Conservation (phyloP, 2,113 vertebrate genomes). For the Rhinogobius similis region DNA sequence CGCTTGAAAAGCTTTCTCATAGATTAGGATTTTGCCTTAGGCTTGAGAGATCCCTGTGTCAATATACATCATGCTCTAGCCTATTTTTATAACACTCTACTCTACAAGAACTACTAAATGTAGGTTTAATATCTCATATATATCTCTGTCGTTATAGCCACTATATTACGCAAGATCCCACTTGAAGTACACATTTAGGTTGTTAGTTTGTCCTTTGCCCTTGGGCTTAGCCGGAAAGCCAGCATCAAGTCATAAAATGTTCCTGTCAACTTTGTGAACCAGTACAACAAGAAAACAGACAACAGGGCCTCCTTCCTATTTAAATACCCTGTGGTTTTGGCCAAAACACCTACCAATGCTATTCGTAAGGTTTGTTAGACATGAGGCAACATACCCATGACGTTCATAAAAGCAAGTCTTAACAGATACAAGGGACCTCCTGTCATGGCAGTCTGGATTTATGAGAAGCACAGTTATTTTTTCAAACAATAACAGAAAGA, state of each 20-base stretch:
- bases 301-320: slow-evolving; percentile 24
- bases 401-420: slow-evolving; percentile 24
- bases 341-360: slow-evolving; percentile 15
- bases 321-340: slow-evolving; percentile 29
- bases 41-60: slow-evolving; percentile 18
- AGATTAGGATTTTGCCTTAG: slow-evolving; percentile 14
- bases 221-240: slow-evolving; percentile 11
- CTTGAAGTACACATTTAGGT: slow-evolving; percentile 4
- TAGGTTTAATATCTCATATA: slow-evolving; percentile 16
- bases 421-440: slow-evolving; percentile 14
- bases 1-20: slow-evolving; percentile 13
- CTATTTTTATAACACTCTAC: slow-evolving; percentile 1
- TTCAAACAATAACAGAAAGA: slow-evolving; percentile 21
- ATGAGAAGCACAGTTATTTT: background rate
- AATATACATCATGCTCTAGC: slow-evolving; percentile 6
- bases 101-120: background rate
- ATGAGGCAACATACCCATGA: slow-evolving; percentile 16
- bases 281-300: slow-evolving; percentile 1
- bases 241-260: slow-evolving; percentile 6
- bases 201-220: slow-evolving; percentile 13
- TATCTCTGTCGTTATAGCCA: background rate
- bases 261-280: slow-evolving; percentile 15
- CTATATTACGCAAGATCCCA: background rate
- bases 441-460: background rate
- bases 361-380: slow-evolving; percentile 9